Evolutionary conservation across 2,797 vertebrate species (phyloP).

Genomic region (Diceros bicornis): DNA sequence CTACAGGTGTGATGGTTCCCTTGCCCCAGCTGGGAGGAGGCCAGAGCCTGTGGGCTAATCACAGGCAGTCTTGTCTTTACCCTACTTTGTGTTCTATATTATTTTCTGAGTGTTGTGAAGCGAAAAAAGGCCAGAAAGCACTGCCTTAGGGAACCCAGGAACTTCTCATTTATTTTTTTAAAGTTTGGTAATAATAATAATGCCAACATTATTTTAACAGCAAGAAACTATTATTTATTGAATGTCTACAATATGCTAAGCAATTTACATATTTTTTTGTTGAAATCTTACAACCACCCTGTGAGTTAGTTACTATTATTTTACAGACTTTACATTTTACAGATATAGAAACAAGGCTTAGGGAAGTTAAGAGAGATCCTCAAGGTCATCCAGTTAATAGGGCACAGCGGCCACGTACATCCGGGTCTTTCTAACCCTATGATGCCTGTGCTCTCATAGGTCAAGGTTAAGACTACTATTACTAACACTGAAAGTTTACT

Average conservation of each 20-base stretch:
- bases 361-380: not conserved
- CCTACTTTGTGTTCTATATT: not conserved
- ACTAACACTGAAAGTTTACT: not conserved
- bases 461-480: not conserved
- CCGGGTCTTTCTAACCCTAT: not conserved
- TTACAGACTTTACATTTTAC: not conserved
- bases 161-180: not conserved
- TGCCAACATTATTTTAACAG: constrained; percentile 44
- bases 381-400: not conserved
- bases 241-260: constrained; percentile 34
- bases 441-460: not conserved
- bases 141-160: not conserved
- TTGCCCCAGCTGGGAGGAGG: not conserved
- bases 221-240: not conserved
- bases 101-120: constrained; percentile 53
- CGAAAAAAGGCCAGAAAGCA: constrained; percentile 10
- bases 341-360: not conserved
- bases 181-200: constrained; percentile 34
- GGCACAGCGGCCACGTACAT: not conserved
- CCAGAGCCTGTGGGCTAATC: not conserved
- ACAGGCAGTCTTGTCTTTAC: not conserved
- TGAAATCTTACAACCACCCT: not conserved
- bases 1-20: not conserved
- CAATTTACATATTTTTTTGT: constrained; percentile 22
- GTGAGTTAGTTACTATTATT: not conserved